Evolutionary conservation across 2,888 invertebrate species (phyloP), one percentile per base, ranked within the genome.

Genomic region (Mythimna albipuncta): DNA sequence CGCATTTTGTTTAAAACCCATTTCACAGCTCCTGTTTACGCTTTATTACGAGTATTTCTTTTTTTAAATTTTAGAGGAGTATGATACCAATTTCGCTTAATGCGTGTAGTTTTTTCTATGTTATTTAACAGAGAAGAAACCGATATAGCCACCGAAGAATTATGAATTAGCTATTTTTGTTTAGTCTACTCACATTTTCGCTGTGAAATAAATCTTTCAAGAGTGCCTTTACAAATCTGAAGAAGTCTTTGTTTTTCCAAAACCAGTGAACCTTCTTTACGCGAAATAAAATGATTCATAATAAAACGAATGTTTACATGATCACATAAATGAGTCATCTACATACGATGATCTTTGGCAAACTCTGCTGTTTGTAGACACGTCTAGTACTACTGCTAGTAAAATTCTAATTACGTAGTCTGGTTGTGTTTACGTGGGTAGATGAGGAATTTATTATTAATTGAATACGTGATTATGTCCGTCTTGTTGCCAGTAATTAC

Each of bases 321-420:
- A 35, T 19, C 13, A 64, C 16, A 58, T 11, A n/a, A n/a, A 21
- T 77, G 74, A 80, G 0, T 80, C 62, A 77, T 73, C 57, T 52
- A 44, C 35, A 62, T 64, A 58, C 69, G 52, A 52, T 62, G 7
- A 69, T 81, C 71, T 77, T 77, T 82, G 78, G 67, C 74, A 70
- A 73, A 57, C 62, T 54, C 50, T 52, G 57, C 59, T 54, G 11
- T 68, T 63, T 38, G 62, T 72, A 82, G 79, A 80, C 69, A 64
- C 47, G 79, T 82, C 72, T 82, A 38, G 11, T 67, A 69, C 64
- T 59, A 68, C 38, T 32, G 19, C 54, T 64, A 55, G 65, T 77
- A 67, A 77, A 77, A 55, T 69, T 61, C 64, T 77, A 71, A 77
- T 68, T 65, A 67, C 64, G 52, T 59, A 69, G 59, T 68, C 77